Base-by-base conservation (phyloP, 2,888 invertebrate species). In the Tenthredo notha region DNA sequence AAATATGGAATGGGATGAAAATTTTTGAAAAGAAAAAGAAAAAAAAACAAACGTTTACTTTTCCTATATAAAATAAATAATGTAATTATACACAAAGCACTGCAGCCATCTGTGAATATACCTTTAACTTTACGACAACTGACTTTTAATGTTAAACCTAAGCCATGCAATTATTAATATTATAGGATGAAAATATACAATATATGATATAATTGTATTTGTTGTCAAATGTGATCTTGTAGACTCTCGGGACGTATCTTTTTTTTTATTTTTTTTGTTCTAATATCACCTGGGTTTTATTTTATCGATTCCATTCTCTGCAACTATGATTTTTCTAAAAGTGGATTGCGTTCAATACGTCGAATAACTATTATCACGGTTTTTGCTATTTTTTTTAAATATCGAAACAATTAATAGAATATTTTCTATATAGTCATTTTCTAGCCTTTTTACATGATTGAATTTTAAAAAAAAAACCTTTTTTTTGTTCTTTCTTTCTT, bases 21-120 rank as follows among this genome's bases (percentile, higher is more conserved):
- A 47, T 29, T 77, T 43, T 50, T 25, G 33, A 72, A 72, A 70
- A 37, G 6, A 29, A 77, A 29, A 29, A 33, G 37, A 70, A 18
- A 33, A 25, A 50, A 25, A 43, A 25, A 75, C 18, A 29, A 54
- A 58, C 10, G 10, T 77, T 54, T 77, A 75, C 18, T 47, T 75
- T 75, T 75, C 47, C 21, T 75, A 54, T 33, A 78, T 54, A 33
- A 78, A 78, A 78, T 40, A 15, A 80, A 61, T 61, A 80, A 80
- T 54, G 37, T 58, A 25, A 61, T 80, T 37, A 40, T 21, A 61
- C 80, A 61, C 80, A 80, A 40, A 80, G 80, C 80, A 80, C 80
- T 80, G 80, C 80, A 80, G 80, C 80, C 80, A 80, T 80, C 80
- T 80, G 80, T 80, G 80, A 80, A 80, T 80, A 67, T 67, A 67